phyloP scores from a whole-genome alignment of 35 echinoderm and acorn worm species.

The Lytechinus variegatus region DNA sequence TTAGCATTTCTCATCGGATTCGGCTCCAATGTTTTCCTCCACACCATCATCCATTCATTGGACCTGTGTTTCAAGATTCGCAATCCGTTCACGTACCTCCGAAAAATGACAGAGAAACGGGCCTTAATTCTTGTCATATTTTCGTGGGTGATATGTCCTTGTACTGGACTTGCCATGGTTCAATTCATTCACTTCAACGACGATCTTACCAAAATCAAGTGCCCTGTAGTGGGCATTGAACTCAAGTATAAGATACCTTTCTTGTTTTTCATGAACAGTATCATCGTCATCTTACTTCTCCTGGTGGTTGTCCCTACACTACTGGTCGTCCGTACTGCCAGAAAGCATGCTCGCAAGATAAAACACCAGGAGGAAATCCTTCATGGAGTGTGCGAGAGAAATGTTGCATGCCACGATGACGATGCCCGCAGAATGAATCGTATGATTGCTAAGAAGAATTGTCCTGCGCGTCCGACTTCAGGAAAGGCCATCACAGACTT shows the following conservation, averaged over 20 bases:
- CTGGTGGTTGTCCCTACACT: background rate
- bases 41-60: constrained; percentile 1
- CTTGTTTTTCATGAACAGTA: background rate
- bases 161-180: background rate
- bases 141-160: background rate
- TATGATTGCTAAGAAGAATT: background rate
- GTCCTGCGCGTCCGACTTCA: background rate
- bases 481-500: background rate
- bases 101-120: background rate
- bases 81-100: background rate
- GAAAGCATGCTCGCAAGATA: background rate
- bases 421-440: background rate
- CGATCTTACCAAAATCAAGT: background rate
- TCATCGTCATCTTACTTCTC: background rate
- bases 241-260: background rate
- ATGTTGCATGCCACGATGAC: background rate
- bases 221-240: background rate
- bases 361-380: background rate
- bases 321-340: background rate
- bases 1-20: background rate
- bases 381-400: background rate
- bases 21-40: background rate
- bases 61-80: constrained; percentile 31
- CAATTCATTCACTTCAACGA: background rate
- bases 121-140: background rate